Percentiles rank a stretch among this genome's conserved stretches.
These are phyloP conservation scores for Tachycineta bicolor DNA, from an alignment of 2,113 vertebrate species.

Conservation along the genomic window DNA sequence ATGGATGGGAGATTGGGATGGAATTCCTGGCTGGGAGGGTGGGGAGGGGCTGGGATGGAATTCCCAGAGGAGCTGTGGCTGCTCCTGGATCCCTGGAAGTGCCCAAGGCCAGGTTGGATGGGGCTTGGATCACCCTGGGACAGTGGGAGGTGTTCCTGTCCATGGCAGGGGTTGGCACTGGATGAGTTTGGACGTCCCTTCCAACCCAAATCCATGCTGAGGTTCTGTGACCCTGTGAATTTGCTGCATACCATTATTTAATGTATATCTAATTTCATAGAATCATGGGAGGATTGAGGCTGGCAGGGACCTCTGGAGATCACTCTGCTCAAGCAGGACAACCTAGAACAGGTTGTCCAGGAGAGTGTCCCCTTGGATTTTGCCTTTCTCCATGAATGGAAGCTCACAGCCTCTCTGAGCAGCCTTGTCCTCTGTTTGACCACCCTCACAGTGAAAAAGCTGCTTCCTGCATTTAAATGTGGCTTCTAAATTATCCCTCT, in stretches of 20 bases:
- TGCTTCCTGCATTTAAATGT: neutral
- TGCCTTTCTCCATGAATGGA: neutral
- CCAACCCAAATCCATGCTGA: neutral
- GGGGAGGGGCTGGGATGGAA: rapidly evolving
- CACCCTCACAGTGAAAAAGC: neutral
- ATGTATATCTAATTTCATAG: neutral
- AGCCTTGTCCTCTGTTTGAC: neutral
- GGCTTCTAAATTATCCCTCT: neutral
- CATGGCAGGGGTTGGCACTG: too few relatives aligned
- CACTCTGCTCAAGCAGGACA: neutral
- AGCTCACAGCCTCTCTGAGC: neutral
- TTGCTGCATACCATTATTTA: neutral
- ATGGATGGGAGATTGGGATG: rapidly evolving
- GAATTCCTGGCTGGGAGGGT: rapidly evolving
- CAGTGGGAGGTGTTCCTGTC: rapidly evolving
- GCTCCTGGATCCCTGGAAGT: neutral
- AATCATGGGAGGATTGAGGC: neutral
- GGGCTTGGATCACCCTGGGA: neutral
- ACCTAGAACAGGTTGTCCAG: neutral
- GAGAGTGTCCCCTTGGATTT: rapidly evolving
- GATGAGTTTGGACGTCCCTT: neutral
- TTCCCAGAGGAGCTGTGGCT: neutral
- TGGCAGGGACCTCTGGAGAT: neutral
- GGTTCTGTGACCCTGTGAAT: neutral
- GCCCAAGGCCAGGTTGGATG: rapidly evolving